Percentiles rank a stretch among this genome's conserved stretches.
phyloP scores from a whole-genome alignment of 2,888 invertebrate genomes.

The Kryphioiulus occultus region DNA sequence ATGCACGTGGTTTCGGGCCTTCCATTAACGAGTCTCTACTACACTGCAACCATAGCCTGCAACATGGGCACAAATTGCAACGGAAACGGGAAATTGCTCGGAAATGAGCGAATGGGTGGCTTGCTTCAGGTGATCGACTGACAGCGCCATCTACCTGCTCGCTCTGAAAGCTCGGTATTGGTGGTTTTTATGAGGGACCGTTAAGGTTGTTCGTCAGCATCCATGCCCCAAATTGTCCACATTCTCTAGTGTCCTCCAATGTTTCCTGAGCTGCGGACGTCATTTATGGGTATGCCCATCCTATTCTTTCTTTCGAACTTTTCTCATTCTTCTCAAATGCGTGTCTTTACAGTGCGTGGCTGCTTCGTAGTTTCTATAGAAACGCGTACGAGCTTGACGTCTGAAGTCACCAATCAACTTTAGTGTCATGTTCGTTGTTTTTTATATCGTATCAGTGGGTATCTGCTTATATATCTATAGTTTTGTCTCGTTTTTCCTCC shows the following conservation, averaged over 20 bases:
- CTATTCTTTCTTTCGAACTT: not conserved
- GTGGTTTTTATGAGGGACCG: too few species aligned
- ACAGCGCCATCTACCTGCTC: too few species aligned
- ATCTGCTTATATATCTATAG: conserved; percentile 21
- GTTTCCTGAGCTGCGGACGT: not conserved
- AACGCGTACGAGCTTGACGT: conserved; percentile 4
- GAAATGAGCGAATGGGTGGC: not conserved
- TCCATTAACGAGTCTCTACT: not conserved
- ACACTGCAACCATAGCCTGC: not conserved
- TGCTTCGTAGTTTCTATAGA: not conserved
- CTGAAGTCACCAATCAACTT: conserved; percentile 39
- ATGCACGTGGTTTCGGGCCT: not conserved
- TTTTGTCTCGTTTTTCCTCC: conserved; percentile 22
- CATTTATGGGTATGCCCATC: not conserved
- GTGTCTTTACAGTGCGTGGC: not conserved
- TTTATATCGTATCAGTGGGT: conserved; percentile 33
- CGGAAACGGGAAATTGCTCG: not conserved
- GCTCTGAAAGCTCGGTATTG: too few species aligned
- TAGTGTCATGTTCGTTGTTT: conserved; percentile 37
- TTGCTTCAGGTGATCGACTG: too few species aligned
- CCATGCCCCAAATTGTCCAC: too few species aligned
- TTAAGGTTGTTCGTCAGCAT: too few species aligned
- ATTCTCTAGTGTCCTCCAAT: not conserved
- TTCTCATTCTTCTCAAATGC: not conserved
- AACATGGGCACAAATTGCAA: not conserved